A percentile compares a stretch with the other conserved stretches of the same genome.
These are phyloP conservation scores for Tetramorium parvispinum DNA, from an alignment of 1,140 invertebrate species.

Conservation along the genomic window DNA sequence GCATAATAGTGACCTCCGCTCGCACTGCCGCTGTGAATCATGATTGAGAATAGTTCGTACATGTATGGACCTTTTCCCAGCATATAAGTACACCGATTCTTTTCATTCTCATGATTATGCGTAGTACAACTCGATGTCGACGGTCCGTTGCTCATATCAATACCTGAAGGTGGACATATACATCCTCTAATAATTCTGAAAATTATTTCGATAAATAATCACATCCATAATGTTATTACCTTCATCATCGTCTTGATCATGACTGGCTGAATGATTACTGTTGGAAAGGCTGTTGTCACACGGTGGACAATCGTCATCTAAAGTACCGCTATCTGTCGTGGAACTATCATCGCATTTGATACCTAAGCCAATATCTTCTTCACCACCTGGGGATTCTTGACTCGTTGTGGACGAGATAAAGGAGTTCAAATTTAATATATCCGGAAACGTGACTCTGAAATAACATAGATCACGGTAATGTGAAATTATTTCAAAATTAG, in stretches of 20 bases:
- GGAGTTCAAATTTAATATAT: constrained; percentile 92
- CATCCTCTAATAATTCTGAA: not conserved
- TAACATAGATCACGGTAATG: constrained; percentile 25
- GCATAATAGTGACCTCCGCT: constrained; percentile 97
- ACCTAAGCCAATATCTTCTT: constrained; percentile 82
- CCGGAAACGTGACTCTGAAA: constrained; percentile 93
- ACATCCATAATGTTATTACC: constrained; percentile 67
- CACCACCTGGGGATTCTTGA: constrained; percentile 81
- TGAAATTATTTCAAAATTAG: not conserved
- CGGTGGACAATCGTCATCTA: constrained; percentile 88
- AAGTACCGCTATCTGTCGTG: constrained; percentile 90
- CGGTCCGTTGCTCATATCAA: constrained; percentile 87
- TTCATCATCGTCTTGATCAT: constrained; percentile 85
- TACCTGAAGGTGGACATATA: constrained; percentile 81
- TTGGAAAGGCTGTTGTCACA: constrained; percentile 81
- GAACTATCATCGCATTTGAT: constrained; percentile 89
- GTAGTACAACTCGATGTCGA: constrained; percentile 76
- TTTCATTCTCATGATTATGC: constrained; percentile 85
- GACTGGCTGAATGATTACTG: constrained; percentile 78
- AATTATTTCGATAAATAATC: not conserved
- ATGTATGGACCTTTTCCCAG: constrained; percentile 89
- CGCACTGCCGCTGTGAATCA: constrained; percentile 97
- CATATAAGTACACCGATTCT: constrained; percentile 83
- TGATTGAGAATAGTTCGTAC: constrained; percentile 96
- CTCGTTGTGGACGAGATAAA: constrained; percentile 87